Evolutionary conservation across 2,888 invertebrate species (phyloP).

Genomic region (Cephus nigrinus): DNA sequence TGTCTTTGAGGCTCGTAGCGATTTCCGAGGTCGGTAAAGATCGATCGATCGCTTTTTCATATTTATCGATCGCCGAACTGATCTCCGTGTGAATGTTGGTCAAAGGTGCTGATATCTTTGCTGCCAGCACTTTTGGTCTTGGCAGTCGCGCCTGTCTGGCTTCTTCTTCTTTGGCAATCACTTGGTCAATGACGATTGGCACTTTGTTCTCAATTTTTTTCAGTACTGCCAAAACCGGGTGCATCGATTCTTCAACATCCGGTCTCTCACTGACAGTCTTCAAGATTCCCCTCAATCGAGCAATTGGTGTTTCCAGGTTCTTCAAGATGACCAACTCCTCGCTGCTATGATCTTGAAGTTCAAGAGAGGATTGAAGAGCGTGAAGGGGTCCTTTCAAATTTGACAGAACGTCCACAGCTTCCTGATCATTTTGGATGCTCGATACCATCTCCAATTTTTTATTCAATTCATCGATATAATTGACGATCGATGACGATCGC

Average conservation of each 20-base stretch:
- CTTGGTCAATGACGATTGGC: slow-evolving; percentile 11
- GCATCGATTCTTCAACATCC: background rate
- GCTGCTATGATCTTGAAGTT: slow-evolving; percentile 16
- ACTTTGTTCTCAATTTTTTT: slow-evolving; percentile 17
- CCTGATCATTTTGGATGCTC: slow-evolving; percentile 8
- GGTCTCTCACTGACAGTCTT: slow-evolving; percentile 5
- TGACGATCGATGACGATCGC: slow-evolving; percentile 18
- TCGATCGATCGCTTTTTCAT: slow-evolving; percentile 1
- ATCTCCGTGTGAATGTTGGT: slow-evolving; percentile 12
- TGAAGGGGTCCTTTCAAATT: slow-evolving; percentile 19
- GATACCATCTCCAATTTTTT: slow-evolving; percentile 14
- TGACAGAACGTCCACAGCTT: slow-evolving; percentile 8
- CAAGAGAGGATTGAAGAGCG: slow-evolving; percentile 15
- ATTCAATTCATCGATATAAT: slow-evolving; percentile 19
- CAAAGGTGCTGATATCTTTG: slow-evolving; percentile 9
- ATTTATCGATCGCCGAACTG: slow-evolving; percentile 8
- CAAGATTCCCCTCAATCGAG: slow-evolving; percentile 11
- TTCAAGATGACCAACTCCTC: slow-evolving; percentile 17
- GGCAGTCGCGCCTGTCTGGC: background rate
- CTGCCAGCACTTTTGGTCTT: background rate
- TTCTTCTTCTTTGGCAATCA: slow-evolving; percentile 6
- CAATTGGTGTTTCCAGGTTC: slow-evolving; percentile 15
- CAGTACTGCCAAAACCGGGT: slow-evolving; percentile 18
- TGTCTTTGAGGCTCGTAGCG: slow-evolving; percentile 7
- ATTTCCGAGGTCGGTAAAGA: slow-evolving; percentile 3